Base-by-base conservation (phyloP, 2,888 invertebrate species). In the Drosophila niveifrons region DNA sequence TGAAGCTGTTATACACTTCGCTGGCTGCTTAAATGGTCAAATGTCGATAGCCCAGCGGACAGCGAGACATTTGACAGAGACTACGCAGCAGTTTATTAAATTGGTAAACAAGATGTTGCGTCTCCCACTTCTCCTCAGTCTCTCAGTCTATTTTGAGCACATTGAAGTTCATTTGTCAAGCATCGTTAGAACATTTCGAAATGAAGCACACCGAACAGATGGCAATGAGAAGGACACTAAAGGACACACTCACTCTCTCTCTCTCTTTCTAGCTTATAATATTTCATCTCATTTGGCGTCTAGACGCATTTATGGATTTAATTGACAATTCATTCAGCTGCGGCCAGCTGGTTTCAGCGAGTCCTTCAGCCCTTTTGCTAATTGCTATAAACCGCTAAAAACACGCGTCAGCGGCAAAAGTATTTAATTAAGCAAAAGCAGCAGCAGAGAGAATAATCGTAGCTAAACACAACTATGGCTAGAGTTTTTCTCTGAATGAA, bases 41-140 rank as follows among this genome's bases (percentile, higher is more conserved):
- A 55, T 44, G 51, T 65, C 66, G 55, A 66, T 67, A 51, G 55
- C 52, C 50, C 31, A 36, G n/a, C n/a, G 36, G 36, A 36, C 36
- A 55, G 23, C 44, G 72, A 39, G 71, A 71, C 47, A 29, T 23
- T 23, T 23, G 23, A 23, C 23, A 23, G 4, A 23, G 23, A 10
- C 31, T 57, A 52, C 76, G 67, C 82, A 84, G 66, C 77, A 81
- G 79, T 84, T 87, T 84, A 87, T 82, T 87, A 84, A 78, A 84
- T 84, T 84, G 82, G 66, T 75, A 67, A 87, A 72, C 84, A 80
- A 70, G 72, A 46, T 51, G 52, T 11, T 23, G 11, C 31, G 6
- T 15, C 18, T 59, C 34, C 44, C 51, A 3, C 28, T 11, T 47
- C 11, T 15, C 44, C 15, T 2, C 13, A 28, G 58, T 43, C 41